Evolutionary conservation across 64 coral and sea anemone species (phyloP).

Genomic region (Dendronephthya gigantea): DNA sequence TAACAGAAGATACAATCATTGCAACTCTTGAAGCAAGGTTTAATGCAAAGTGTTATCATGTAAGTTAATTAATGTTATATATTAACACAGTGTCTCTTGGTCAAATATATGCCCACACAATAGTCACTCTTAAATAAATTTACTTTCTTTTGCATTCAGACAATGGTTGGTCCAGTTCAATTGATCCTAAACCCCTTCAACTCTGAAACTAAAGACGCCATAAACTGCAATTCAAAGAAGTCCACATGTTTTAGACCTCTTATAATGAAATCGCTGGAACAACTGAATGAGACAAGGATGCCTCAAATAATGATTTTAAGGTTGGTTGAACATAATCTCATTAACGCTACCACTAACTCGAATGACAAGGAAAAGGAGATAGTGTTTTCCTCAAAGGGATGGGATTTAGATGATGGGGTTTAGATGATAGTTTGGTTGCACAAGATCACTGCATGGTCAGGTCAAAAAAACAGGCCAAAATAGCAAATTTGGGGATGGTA

Average conservation of each 20-base stretch:
- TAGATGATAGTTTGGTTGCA: too few species aligned
- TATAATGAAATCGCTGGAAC: neutral
- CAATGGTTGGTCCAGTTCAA: neutral
- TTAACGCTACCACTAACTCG: neutral
- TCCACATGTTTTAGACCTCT: neutral
- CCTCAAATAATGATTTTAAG: neutral
- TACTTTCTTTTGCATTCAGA: neutral
- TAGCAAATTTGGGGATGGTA: too few species aligned
- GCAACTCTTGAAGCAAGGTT: neutral
- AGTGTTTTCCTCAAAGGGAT: too few species aligned
- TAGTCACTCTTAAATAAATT: neutral
- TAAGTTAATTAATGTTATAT: neutral
- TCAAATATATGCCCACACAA: too few species aligned
- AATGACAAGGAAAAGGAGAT: too few species aligned
- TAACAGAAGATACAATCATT: neutral
- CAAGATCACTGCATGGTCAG: too few species aligned
- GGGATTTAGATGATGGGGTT: too few species aligned
- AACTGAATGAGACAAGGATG: neutral
- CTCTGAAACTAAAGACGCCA: neutral
- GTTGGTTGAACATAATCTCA: neutral
- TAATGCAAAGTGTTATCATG: conserved; percentile 2
- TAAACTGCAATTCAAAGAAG: neutral
- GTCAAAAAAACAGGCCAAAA: too few species aligned
- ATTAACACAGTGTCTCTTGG: neutral
- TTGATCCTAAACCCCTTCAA: neutral